Percentiles rank a stretch among this genome's conserved stretches.
phyloP scores from a whole-genome alignment of 2,888 invertebrate genomes.

The Thecophora atra region DNA sequence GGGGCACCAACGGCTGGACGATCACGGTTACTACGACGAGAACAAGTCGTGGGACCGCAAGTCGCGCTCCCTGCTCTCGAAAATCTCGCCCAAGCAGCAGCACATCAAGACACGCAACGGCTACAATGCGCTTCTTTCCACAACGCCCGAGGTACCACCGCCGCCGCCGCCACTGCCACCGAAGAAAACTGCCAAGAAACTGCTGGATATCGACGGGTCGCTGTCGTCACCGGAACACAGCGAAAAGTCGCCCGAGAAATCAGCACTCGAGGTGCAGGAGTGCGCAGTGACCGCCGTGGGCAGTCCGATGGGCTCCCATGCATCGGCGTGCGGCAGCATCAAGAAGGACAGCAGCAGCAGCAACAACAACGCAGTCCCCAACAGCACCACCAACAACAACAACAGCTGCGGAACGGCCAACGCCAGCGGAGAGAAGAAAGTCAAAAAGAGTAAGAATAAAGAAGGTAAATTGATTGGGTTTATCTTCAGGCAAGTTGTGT shows the following conservation, averaged over 20 bases:
- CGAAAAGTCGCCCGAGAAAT: conserved; percentile 68
- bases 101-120: conserved; percentile 63
- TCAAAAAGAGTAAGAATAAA: conserved; percentile 67
- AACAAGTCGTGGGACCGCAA: conserved; percentile 69
- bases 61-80: conserved; percentile 61
- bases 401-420: conserved; percentile 54
- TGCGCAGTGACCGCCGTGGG: conserved; percentile 65
- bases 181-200: conserved; percentile 56
- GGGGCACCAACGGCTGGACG: conserved; percentile 93
- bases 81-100: conserved; percentile 65
- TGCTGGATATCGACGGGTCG: conserved; percentile 59
- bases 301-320: conserved; percentile 68
- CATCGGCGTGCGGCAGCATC: conserved; percentile 60
- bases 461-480: conserved; percentile 66
- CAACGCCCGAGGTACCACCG: conserved; percentile 61
- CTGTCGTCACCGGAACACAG: conserved; percentile 65
- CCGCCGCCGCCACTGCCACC: conserved; percentile 61
- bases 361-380: conserved; percentile 46
- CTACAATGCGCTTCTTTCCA: conserved; percentile 64
- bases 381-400: conserved; percentile 41
- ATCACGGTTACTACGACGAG: conserved; percentile 91
- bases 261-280: conserved; percentile 54
- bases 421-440: conserved; percentile 64
- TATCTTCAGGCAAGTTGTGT: conserved; percentile 55
- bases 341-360: conserved; percentile 49